Conservation (phyloP, 2,888 invertebrate genomes). For the Prionchulus punctatus region DNA sequence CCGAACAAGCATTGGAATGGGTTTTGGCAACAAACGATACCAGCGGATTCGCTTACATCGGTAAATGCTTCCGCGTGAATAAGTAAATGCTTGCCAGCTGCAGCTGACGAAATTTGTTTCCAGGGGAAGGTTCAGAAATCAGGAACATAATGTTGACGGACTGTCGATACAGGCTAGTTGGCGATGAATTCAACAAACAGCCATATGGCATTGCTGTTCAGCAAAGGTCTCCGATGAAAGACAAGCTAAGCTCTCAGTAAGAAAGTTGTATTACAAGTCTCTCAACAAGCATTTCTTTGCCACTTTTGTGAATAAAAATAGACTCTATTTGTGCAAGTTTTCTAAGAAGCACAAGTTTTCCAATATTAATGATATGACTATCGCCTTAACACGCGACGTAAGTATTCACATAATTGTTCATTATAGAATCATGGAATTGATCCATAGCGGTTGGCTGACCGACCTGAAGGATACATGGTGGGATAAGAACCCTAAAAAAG, state of each 20-base stretch:
- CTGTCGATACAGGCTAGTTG: slow-evolving; percentile 77
- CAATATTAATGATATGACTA: too few relatives aligned
- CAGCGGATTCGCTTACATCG: slow-evolving; percentile 74
- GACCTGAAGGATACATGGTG: slow-evolving; percentile 92
- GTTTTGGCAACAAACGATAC: slow-evolving; percentile 39
- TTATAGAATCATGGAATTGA: slow-evolving; percentile 64
- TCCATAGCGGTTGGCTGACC: slow-evolving; percentile 81
- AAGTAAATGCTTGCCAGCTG: too few relatives aligned
- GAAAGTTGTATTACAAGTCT: too few relatives aligned
- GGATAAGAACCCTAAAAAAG: slow-evolving; percentile 62
- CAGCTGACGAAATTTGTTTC: background rate
- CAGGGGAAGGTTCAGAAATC: slow-evolving; percentile 79
- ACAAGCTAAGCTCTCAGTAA: slow-evolving; percentile 86
- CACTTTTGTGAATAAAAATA: too few relatives aligned
- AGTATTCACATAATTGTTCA: too few relatives aligned
- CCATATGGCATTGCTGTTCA: slow-evolving; percentile 94
- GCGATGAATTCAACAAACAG: slow-evolving; percentile 89
- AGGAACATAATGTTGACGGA: slow-evolving; percentile 59
- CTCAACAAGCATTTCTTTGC: too few relatives aligned
- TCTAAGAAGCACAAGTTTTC: too few relatives aligned
- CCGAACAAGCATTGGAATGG: slow-evolving; percentile 59
- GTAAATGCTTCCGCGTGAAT: too few relatives aligned
- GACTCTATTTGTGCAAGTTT: too few relatives aligned
- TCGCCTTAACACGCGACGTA: too few relatives aligned
- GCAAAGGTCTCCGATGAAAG: slow-evolving; percentile 80